These are phyloP conservation scores for Pseudococcus jackbeardsleyi DNA, from an alignment of 2,888 invertebrate genomes.

Conservation along the genomic window DNA sequence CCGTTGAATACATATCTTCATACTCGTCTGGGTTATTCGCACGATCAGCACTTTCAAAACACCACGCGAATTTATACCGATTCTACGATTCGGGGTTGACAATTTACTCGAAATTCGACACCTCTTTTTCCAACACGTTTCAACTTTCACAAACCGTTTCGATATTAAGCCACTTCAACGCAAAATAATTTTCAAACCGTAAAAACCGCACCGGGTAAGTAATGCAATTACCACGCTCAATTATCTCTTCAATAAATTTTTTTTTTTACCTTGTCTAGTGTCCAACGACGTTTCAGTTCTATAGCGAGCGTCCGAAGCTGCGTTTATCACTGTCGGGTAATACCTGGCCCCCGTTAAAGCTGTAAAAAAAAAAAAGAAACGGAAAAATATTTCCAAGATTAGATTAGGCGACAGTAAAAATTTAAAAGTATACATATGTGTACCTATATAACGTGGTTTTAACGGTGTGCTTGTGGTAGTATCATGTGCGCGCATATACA, in stretches of 20 bases:
- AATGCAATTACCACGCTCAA: slow-evolving; percentile 46
- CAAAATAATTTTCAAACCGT: slow-evolving; percentile 28
- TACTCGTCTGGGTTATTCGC: slow-evolving; percentile 1
- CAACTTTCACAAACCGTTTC: too few relatives aligned
- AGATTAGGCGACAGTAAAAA: slow-evolving; percentile 57
- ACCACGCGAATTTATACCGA: background rate
- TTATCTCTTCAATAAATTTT: slow-evolving; percentile 54
- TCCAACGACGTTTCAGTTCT: slow-evolving; percentile 62
- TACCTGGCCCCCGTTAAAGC: slow-evolving; percentile 62
- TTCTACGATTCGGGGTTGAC: too few relatives aligned
- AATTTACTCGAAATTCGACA: background rate
- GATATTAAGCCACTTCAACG: background rate
- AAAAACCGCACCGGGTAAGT: slow-evolving; percentile 3
- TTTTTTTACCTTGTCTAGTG: slow-evolving; percentile 61
- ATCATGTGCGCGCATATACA: slow-evolving; percentile 28
- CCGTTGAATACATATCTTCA: slow-evolving; percentile 49
- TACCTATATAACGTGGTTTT: slow-evolving; percentile 27
- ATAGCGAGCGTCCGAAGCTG: slow-evolving; percentile 48
- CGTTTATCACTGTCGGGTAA: slow-evolving; percentile 64
- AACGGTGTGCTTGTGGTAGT: slow-evolving; percentile 8
- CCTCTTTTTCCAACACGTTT: background rate
- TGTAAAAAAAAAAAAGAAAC: slow-evolving; percentile 59
- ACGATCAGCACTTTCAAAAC: background rate
- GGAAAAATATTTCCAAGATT: slow-evolving; percentile 63
- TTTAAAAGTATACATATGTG: slow-evolving; percentile 53